Evolutionary conservation across 2,113 vertebrate species (phyloP).

Genomic region (Sporophila hypoxantha): DNA sequence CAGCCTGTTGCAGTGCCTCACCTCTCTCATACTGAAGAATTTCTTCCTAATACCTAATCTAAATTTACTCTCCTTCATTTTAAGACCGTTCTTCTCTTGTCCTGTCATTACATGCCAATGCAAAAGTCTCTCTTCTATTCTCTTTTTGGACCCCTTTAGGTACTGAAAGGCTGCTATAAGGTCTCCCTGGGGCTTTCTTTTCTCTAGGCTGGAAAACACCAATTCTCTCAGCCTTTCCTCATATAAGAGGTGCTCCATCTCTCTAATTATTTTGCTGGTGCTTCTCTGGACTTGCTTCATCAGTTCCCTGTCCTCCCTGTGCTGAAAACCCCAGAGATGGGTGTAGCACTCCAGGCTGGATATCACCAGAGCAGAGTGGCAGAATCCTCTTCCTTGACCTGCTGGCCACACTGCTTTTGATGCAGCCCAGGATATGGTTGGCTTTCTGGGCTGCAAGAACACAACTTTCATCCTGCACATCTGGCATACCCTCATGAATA

Average conservation of each 20-base stretch:
- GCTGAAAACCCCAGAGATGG: not conserved
- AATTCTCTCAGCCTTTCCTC: not conserved
- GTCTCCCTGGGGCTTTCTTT: not conserved
- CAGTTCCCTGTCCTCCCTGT: not conserved
- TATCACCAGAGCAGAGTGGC: not conserved
- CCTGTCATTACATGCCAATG: not conserved
- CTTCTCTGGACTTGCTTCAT: not conserved
- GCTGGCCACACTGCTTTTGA: not conserved
- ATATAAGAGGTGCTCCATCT: not conserved
- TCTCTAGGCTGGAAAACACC: not conserved
- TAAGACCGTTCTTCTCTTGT: not conserved
- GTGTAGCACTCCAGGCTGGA: not conserved
- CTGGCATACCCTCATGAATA: not conserved
- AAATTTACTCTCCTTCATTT: not conserved
- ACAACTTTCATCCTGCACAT: not conserved
- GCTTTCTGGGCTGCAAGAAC: not conserved
- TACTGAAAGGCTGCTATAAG: not conserved
- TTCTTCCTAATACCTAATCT: not conserved
- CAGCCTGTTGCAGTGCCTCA: not conserved
- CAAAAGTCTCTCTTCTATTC: not conserved
- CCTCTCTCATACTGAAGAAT: not conserved
- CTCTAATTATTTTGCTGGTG: not conserved
- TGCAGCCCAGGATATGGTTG: not conserved
- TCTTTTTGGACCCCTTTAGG: not conserved
- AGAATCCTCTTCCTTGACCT: not conserved